A percentile compares a stretch with the other conserved stretches of the same genome.
phyloP scores from a whole-genome alignment of 2,797 vertebrate species.

The Botia kubotai region DNA sequence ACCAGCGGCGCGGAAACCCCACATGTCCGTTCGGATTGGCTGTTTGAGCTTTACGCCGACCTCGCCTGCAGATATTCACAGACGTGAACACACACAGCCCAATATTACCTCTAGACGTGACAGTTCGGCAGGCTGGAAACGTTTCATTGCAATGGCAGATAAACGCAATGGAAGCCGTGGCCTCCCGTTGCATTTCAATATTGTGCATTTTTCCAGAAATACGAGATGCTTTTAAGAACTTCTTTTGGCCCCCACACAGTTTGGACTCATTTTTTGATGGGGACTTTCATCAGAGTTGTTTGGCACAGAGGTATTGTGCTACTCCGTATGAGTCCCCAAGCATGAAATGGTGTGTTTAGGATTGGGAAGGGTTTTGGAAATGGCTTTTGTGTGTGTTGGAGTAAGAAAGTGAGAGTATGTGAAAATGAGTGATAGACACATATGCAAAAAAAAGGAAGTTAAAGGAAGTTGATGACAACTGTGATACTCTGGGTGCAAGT shows the following conservation, averaged over 20 bases:
- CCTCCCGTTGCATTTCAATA: slow-evolving; percentile 73
- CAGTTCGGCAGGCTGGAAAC: slow-evolving; percentile 32
- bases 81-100: slow-evolving; percentile 12
- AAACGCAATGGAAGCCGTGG: slow-evolving; percentile 29
- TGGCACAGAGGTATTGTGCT: slow-evolving; percentile 21
- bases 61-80: slow-evolving; percentile 20
- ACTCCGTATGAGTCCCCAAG: slow-evolving; percentile 29
- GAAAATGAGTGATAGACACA: slow-evolving; percentile 15
- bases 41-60: slow-evolving; percentile 25
- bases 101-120: slow-evolving; percentile 26
- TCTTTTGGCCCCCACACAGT: slow-evolving; percentile 36
- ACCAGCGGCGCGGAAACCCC: slow-evolving; percentile 36
- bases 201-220: slow-evolving; percentile 71
- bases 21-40: slow-evolving; percentile 29
- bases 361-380: slow-evolving; percentile 27
- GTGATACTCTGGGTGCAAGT: slow-evolving; percentile 53
- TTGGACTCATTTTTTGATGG: slow-evolving; percentile 27
- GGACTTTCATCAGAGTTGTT: slow-evolving; percentile 23
- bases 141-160: slow-evolving; percentile 41
- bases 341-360: slow-evolving; percentile 49
- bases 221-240: slow-evolving; percentile 70
- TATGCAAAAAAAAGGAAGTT: slow-evolving; percentile 12
- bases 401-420: background rate
- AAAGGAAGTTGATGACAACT: slow-evolving; percentile 58
- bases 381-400: slow-evolving; percentile 15